These are phyloP conservation scores for Echinarachnius parma DNA, from an alignment of 53 echinoderm and acorn worm genomes.

Conservation along the genomic window DNA sequence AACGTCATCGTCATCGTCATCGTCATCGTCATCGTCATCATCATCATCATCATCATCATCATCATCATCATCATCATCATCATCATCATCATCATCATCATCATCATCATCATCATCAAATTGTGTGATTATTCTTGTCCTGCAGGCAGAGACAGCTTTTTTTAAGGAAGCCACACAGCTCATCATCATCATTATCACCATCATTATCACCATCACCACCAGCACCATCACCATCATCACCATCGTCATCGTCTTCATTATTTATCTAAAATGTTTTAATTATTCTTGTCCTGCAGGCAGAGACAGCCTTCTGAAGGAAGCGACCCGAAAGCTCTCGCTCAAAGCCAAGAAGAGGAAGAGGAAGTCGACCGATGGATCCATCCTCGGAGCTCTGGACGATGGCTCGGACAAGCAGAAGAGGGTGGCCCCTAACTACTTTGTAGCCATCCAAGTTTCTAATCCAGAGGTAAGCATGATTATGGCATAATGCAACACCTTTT, in stretches of 20 bases:
- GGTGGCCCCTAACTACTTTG: conserved; percentile 95
- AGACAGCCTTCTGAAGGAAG: conserved; percentile 32
- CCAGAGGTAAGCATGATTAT: conserved; percentile 63
- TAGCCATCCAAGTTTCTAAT: conserved; percentile 86
- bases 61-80: conserved; percentile 35
- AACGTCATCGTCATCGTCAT: too few relatives aligned
- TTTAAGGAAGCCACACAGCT: too few relatives aligned
- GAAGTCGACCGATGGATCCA: conserved; percentile 61
- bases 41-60: conserved; percentile 19
- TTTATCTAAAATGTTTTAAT: too few relatives aligned
- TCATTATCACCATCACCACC: not conserved
- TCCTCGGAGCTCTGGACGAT: conserved; percentile 56
- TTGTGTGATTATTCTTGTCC: too few relatives aligned
- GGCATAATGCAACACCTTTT: too few relatives aligned
- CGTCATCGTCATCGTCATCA: too few relatives aligned
- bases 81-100: conserved; percentile 30
- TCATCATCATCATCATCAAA: conserved; percentile 2
- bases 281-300: conserved; percentile 21
- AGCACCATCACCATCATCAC: too few relatives aligned
- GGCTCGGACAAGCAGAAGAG: conserved; percentile 75
- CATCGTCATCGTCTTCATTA: too few relatives aligned
- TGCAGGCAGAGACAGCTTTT: too few relatives aligned
- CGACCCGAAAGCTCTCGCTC: conserved; percentile 49
- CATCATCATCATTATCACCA: not conserved
- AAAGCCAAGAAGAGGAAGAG: conserved; percentile 95